Percentiles rank a stretch among this genome's conserved stretches.
phyloP scores from a whole-genome alignment of 2,797 vertebrate genomes.

The Steatocranus sp. region DNA sequence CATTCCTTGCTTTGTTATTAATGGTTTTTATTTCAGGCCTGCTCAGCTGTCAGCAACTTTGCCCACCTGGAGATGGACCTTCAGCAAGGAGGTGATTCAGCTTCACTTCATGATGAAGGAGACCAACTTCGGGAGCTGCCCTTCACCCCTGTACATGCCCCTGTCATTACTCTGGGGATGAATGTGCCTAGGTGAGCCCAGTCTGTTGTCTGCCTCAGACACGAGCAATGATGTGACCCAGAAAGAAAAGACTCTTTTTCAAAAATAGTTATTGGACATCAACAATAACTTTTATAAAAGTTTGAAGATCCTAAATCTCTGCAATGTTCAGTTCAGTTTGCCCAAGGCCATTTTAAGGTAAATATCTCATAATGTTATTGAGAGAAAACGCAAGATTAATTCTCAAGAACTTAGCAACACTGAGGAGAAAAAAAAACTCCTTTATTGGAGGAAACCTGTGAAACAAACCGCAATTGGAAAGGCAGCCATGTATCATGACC shows the following conservation, averaged over 20 bases:
- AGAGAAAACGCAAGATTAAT: background rate
- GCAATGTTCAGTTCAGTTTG: background rate
- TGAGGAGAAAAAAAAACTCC: background rate
- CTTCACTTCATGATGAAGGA: background rate
- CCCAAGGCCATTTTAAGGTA: background rate
- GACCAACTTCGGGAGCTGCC: slow-evolving; percentile 82
- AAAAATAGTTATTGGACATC: background rate
- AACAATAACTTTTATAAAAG: background rate
- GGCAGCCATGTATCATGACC: background rate
- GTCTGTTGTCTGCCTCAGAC: background rate
- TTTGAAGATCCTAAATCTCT: background rate
- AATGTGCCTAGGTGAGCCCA: slow-evolving; percentile 78
- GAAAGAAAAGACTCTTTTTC: background rate
- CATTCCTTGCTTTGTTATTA: background rate
- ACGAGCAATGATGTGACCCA: background rate
- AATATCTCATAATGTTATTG: background rate
- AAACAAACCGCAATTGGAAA: background rate
- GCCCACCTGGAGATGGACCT: slow-evolving; percentile 83
- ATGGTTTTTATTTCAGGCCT: slow-evolving; percentile 45
- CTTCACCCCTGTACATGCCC: slow-evolving; percentile 84
- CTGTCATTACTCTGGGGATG: slow-evolving; percentile 78
- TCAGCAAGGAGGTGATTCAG: background rate
- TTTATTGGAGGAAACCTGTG: background rate
- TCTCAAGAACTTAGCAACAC: background rate
- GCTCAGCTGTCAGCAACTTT: slow-evolving; percentile 64